Conservation (phyloP, 2,113 vertebrate genomes). For the Marmota monax region DNA sequence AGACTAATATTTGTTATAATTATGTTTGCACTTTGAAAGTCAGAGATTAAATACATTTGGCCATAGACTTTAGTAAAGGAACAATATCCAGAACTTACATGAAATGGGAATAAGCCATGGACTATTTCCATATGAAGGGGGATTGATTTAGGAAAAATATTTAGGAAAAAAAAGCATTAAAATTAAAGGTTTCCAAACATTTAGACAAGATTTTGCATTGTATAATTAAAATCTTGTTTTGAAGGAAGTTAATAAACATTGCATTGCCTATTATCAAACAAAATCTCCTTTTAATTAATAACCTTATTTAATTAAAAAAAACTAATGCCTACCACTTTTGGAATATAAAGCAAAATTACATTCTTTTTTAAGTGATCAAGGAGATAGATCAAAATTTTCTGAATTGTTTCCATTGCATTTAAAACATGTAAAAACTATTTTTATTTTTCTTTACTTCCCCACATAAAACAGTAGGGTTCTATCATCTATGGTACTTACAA, state of each 20-base stretch:
- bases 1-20: conserved; percentile 6
- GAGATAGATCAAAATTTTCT: neutral
- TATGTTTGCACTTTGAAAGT: neutral
- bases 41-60: neutral
- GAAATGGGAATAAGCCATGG: neutral
- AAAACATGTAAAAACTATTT: neutral
- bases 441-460: neutral
- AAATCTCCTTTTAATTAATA: neutral
- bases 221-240: neutral
- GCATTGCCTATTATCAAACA: neutral
- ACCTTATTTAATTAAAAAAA: neutral
- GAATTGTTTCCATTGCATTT: neutral
- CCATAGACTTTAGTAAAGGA: neutral
- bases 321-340: neutral
- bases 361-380: neutral
- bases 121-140: neutral
- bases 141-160: neutral
- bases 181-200: neutral
- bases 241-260: neutral
- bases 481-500: neutral
- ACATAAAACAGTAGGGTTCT: neutral
- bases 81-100: neutral
- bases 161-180: neutral
- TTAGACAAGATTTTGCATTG: neutral
- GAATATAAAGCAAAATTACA: neutral